Base-by-base conservation (phyloP, 2,113 vertebrate genomes). In the Notechis scutatus region DNA sequence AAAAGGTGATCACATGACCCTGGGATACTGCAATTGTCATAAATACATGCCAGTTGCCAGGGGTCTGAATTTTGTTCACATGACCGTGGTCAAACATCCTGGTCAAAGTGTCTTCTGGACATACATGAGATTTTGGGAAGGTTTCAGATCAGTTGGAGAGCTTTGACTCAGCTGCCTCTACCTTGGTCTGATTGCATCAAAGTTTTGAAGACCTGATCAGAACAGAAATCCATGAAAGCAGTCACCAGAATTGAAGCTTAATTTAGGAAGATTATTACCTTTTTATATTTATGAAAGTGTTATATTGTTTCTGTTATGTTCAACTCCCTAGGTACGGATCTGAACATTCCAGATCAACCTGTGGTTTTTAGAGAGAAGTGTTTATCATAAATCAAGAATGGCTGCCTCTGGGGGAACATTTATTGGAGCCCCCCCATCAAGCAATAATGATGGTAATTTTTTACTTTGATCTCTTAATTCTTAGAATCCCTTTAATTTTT, bases 371-470 rank as follows among this genome's bases (percentile, higher is more conserved):
- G 96, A 91, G 97, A 98, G 98, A 95, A 97, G 96, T 0, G 97
- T 97, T 94, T 98, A 98, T 94, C 97, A 97, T 47, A 97, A 97
- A 24, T 96, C 97, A 3, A 98, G 98, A 18, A 96, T 97, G 96
- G 96, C 98, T 0, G 98, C 98, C 96, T 98, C 97, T 0, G 95
- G 97, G 91, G 98, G 98, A 74, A 98, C 98, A 0, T 98, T 98
- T 89, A 97, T 98, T 12, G 98, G 98, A 74, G 98, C 98, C 54
- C 98, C 98, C 42, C 97, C 98, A 93, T 98, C 98, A 0, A 98
- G 98, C 96, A 98, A 98, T 97, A 97, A 98, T 4, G 98, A 99
- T 96, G 99, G 99, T 99, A 97, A 98, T 87, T 93, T 93, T 88
- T 92, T 50, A 64, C 61, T 0, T 2, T 89, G 54, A 50, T 18